phyloP scores from a whole-genome alignment of 2,888 invertebrate species.

The Lasioglossum pauxillum region DNA sequence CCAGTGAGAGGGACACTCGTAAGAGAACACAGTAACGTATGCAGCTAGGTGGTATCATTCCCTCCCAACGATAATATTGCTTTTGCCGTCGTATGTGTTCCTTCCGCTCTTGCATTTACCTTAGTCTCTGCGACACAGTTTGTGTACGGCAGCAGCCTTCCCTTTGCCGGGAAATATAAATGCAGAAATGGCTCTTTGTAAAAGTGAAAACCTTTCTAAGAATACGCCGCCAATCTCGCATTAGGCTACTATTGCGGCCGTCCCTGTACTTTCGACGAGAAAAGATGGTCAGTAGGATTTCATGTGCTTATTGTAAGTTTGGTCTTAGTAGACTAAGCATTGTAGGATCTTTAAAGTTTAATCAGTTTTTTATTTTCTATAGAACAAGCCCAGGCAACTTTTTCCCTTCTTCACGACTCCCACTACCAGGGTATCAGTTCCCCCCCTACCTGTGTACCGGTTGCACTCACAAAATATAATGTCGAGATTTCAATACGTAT shows the following conservation, averaged over 20 bases:
- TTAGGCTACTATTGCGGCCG: not conserved
- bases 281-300: not conserved
- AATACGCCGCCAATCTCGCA: not conserved
- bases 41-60: slow-evolving; percentile 78
- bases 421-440: too few relatives aligned
- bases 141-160: slow-evolving; percentile 37
- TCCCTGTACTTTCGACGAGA: not conserved
- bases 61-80: slow-evolving; percentile 80
- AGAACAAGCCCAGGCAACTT: too few relatives aligned
- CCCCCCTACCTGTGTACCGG: too few relatives aligned
- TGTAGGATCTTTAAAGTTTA: not conserved
- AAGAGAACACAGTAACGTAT: slow-evolving; percentile 73
- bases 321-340: not conserved
- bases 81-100: slow-evolving; percentile 71
- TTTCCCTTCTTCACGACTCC: too few relatives aligned
- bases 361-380: not conserved
- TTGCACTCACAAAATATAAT: too few relatives aligned
- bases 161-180: slow-evolving; percentile 55
- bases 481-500: not conserved
- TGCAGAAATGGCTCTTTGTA: slow-evolving; percentile 55
- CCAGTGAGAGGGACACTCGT: slow-evolving; percentile 58
- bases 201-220: slow-evolving; percentile 39
- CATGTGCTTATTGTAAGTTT: not conserved
- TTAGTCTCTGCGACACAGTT: slow-evolving; percentile 50
- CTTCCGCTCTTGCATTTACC: slow-evolving; percentile 62